Conservation (phyloP, 2,888 invertebrate genomes). For the Xylota segnis region DNA sequence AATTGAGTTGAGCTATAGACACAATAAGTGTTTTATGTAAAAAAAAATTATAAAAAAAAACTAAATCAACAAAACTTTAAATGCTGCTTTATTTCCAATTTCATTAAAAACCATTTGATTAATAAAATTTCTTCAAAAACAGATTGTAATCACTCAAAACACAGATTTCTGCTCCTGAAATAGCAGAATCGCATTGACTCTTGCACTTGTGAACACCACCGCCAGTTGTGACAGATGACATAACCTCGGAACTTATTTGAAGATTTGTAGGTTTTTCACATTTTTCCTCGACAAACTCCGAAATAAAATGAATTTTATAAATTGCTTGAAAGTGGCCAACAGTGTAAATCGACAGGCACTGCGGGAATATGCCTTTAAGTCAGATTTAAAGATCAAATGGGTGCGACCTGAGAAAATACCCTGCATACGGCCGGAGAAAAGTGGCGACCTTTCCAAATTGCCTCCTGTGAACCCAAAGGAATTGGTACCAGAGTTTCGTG, state of each 20-base stretch:
- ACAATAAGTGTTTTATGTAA: too few species aligned
- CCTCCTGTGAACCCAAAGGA: constrained; percentile 86
- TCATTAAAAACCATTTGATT: too few species aligned
- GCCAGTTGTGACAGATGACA: constrained; percentile 56
- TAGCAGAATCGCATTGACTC: too few species aligned
- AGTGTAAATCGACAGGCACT: constrained; percentile 79
- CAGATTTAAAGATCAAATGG: constrained; percentile 92
- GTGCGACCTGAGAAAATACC: constrained; percentile 89
- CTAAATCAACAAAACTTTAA: too few species aligned
- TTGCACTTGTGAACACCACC: background rate
- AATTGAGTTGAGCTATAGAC: too few species aligned
- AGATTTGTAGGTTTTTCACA: constrained; percentile 20
- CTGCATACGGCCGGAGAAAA: constrained; percentile 88
- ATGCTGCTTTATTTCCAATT: too few species aligned
- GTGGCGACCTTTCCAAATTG: constrained; percentile 89
- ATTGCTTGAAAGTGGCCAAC: constrained; percentile 76
- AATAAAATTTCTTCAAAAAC: too few species aligned
- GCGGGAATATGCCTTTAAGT: constrained; percentile 86
- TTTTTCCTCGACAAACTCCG: background rate
- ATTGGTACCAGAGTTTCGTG: constrained; percentile 85
- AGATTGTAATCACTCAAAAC: too few species aligned
- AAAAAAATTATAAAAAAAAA: too few species aligned
- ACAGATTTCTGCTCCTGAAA: too few species aligned
- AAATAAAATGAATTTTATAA: constrained; percentile 77
- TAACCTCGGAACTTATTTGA: constrained; percentile 45